Conservation (phyloP, 2,113 vertebrate genomes). For the Dendrocopos noguchii region DNA sequence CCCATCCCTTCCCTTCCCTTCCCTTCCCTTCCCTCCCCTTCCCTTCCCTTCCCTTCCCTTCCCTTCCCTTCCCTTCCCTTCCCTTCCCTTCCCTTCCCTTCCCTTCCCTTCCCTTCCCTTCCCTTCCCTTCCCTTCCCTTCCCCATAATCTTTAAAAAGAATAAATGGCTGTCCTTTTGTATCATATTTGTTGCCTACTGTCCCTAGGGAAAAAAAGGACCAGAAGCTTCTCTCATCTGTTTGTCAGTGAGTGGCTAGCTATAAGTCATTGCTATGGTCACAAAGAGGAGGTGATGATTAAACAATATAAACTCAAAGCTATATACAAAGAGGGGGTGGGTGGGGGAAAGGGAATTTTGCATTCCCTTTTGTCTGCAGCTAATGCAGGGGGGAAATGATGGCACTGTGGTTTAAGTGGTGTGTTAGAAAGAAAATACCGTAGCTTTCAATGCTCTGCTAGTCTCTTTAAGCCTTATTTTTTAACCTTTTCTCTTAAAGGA, state of each 20-base stretch:
- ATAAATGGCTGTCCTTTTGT: neutral
- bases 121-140: too few relatives aligned
- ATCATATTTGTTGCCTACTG: neutral
- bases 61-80: too few relatives aligned
- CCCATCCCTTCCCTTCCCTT: too few relatives aligned
- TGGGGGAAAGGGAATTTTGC: neutral
- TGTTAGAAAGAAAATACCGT: neutral
- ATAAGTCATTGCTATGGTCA: neutral
- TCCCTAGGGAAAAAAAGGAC: neutral
- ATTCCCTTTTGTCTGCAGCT: neutral
- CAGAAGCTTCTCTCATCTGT: neutral
- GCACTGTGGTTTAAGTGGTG: neutral
- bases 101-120: too few relatives aligned
- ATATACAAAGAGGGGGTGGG: neutral
- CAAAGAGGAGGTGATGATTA: neutral
- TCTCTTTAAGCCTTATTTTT: neutral
- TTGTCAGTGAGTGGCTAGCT: neutral
- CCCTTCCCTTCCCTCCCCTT: too few relatives aligned
- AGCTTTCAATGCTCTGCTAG: neutral
- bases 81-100: too few relatives aligned
- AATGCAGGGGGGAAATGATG: neutral
- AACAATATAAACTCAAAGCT: neutral
- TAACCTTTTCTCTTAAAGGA: neutral
- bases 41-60: too few relatives aligned
- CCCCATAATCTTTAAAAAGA: too few relatives aligned